phyloP scores from a whole-genome alignment of 2,113 vertebrate genomes.

The Hystrix brachyura region DNA sequence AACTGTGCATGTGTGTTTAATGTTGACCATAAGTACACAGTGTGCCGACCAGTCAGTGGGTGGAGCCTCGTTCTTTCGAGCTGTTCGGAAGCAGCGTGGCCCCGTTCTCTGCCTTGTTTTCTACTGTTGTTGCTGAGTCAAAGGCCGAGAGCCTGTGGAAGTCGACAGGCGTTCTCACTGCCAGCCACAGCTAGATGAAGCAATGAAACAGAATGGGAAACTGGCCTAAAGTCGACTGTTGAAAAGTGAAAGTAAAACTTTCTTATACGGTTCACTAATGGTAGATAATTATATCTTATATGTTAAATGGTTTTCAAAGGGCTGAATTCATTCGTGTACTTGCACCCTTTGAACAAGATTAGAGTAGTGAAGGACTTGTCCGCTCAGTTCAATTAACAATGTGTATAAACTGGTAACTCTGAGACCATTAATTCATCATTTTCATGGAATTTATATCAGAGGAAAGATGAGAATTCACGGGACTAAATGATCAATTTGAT shows the following conservation, averaged over 20 bases:
- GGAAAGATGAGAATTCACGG: background rate
- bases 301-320: conserved; percentile 57
- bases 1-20: background rate
- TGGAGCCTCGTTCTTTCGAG: background rate
- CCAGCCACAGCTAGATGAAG: conserved; percentile 37
- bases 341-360: conserved; percentile 31
- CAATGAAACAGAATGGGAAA: conserved; percentile 54
- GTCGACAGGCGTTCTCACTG: conserved; percentile 61
- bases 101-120: conserved; percentile 39
- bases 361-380: conserved; percentile 1
- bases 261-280: conserved; percentile 56
- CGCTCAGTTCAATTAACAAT: conserved; percentile 52
- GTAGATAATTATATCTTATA: conserved; percentile 60
- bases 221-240: conserved; percentile 43
- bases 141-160: conserved; percentile 58
- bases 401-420: background rate
- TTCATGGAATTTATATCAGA: background rate
- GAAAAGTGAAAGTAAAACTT: conserved; percentile 69
- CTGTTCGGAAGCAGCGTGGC: background rate
- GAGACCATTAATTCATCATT: background rate
- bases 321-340: conserved; percentile 19
- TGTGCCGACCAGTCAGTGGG: background rate
- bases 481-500: background rate
- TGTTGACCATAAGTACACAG: background rate
- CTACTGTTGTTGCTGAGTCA: conserved; percentile 52